Percentiles rank a stretch among this genome's conserved stretches.
Evolutionary conservation across 1,140 invertebrate species (phyloP).

Genomic region (Neuroterus valhalla): DNA sequence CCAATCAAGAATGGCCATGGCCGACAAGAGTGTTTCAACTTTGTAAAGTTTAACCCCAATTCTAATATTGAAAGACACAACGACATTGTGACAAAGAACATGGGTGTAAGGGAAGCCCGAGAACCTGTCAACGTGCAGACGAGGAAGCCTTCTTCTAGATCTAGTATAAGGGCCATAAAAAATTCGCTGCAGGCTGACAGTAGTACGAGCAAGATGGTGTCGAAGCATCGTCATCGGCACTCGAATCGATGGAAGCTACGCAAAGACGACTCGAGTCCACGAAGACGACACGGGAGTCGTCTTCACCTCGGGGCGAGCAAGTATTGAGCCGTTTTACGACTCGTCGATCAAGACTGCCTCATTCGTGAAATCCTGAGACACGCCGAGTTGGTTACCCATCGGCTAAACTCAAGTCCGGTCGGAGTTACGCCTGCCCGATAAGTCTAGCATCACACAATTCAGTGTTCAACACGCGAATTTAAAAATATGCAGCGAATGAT

Average conservation of each 20-base stretch:
- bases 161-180: constrained; percentile 54
- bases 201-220: constrained; percentile 49
- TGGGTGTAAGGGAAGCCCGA: constrained; percentile 60
- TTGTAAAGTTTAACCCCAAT: constrained; percentile 75
- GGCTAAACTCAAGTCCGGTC: constrained; percentile 21
- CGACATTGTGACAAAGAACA: constrained; percentile 68
- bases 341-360: constrained; percentile 74
- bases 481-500: constrained; percentile 25
- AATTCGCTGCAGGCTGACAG: constrained; percentile 57
- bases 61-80: constrained; percentile 75
- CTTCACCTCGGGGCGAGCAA: constrained; percentile 64
- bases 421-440: constrained; percentile 26
- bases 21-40: constrained; percentile 74
- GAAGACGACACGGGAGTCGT: constrained; percentile 65
- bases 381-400: constrained; percentile 54
- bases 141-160: constrained; percentile 37
- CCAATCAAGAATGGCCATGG: constrained; percentile 70
- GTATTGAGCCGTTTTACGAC: constrained; percentile 65
- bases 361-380: constrained; percentile 49
- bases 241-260: constrained; percentile 67
- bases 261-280: constrained; percentile 52
- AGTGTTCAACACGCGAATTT: constrained; percentile 17
- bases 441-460: constrained; percentile 24
- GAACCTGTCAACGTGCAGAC: constrained; percentile 54
- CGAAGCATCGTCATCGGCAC: constrained; percentile 69